These are phyloP conservation scores for Poecilia wingei DNA, from an alignment of 2,797 vertebrate genomes.

Conservation along the genomic window DNA sequence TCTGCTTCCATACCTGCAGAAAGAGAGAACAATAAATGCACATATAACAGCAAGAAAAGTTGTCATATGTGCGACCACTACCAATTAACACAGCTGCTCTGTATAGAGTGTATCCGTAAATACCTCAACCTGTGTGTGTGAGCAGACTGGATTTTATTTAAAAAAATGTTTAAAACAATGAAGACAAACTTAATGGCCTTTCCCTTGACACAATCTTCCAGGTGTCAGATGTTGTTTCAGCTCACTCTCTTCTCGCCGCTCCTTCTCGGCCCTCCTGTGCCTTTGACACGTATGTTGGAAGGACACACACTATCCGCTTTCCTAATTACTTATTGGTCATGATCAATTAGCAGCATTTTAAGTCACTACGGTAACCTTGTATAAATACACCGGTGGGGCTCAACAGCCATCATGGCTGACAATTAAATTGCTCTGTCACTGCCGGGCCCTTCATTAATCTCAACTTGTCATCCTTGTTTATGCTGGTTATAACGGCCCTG, in stretches of 20 bases:
- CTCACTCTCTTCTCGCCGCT: slow-evolving; percentile 34
- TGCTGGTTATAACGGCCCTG: slow-evolving; percentile 87
- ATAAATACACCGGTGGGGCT: slow-evolving; percentile 93
- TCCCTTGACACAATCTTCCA: background rate
- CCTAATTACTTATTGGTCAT: slow-evolving; percentile 92
- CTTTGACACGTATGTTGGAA: slow-evolving; percentile 54
- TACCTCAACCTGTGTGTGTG: too few relatives aligned
- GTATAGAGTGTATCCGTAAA: too few relatives aligned
- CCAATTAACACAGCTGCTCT: too few relatives aligned
- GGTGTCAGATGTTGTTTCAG: slow-evolving; percentile 23
- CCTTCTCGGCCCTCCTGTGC: slow-evolving; percentile 15
- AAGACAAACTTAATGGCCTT: background rate
- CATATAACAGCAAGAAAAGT: background rate
- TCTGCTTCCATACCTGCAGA: background rate
- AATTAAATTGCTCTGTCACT: slow-evolving; percentile 97
- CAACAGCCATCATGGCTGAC: slow-evolving; percentile 92
- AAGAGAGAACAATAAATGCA: background rate
- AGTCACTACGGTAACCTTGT: slow-evolving; percentile 85
- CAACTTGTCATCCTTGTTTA: slow-evolving; percentile 99
- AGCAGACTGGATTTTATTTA: background rate
- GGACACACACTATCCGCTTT: slow-evolving; percentile 67
- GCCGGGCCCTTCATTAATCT: slow-evolving; percentile 95
- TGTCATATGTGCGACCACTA: background rate
- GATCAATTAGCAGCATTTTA: slow-evolving; percentile 94
- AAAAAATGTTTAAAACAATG: background rate